Evolutionary conservation across 2,888 invertebrate genomes (phyloP).

Genomic region (Euphydryas editha): DNA sequence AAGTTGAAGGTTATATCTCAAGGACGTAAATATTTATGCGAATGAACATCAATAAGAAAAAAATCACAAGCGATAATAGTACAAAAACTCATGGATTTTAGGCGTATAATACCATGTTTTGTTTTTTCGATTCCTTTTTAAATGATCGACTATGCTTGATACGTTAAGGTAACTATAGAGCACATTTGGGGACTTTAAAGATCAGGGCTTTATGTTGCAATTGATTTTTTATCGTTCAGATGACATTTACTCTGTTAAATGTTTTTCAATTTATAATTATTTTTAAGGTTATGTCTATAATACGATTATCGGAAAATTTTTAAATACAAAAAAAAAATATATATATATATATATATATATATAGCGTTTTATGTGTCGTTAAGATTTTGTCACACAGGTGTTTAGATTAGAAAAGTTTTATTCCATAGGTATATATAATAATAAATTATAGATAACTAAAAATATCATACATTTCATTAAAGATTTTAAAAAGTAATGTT

Average conservation of each 20-base stretch:
- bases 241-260: background rate
- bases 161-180: conserved; percentile 19
- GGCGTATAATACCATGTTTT: background rate
- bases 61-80: background rate
- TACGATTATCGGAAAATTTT: too few species aligned
- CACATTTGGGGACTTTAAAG: conserved; percentile 21
- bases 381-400: too few species aligned
- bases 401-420: background rate
- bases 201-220: conserved; percentile 8
- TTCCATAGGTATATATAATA: background rate
- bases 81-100: background rate
- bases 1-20: conserved; percentile 13
- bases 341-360: too few species aligned
- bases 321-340: background rate
- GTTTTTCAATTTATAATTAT: too few species aligned
- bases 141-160: conserved; percentile 4
- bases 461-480: background rate
- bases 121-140: conserved; percentile 4
- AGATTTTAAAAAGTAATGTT: background rate
- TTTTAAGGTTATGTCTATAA: too few species aligned
- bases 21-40: conserved; percentile 3
- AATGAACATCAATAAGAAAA: conserved; percentile 1
- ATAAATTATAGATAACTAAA: background rate
- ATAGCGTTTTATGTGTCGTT: too few species aligned
- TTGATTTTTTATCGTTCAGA: background rate